phyloP scores from a whole-genome alignment of 2,113 vertebrate species.

The Isurus oxyrinchus region DNA sequence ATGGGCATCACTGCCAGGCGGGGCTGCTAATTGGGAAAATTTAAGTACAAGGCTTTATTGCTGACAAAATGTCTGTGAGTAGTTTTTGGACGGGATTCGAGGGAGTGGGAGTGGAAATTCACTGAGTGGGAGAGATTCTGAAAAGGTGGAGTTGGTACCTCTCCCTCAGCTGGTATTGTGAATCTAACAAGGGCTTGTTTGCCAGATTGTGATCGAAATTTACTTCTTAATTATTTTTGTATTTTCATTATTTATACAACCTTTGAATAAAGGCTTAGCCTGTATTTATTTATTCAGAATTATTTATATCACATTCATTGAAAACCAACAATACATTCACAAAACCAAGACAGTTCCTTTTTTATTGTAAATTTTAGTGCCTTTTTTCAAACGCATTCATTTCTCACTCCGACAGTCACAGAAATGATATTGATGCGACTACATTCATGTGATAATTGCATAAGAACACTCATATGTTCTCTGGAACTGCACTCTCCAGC shows the following conservation, averaged over 20 bases:
- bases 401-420: not conserved
- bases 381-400: not conserved
- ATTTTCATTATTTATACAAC: constrained; percentile 7
- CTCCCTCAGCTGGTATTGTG: constrained; percentile 6
- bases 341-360: constrained; percentile 17
- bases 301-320: constrained; percentile 25
- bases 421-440: not conserved
- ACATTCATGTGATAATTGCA: not conserved
- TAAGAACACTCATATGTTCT: not conserved
- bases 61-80: not conserved
- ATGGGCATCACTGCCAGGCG: constrained; percentile 14
- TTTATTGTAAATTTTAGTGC: not conserved
- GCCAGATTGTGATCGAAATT: not conserved
- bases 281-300: constrained; percentile 27
- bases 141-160: constrained; percentile 4
- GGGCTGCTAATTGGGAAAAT: constrained; percentile 30
- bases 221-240: not conserved
- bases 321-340: constrained; percentile 18
- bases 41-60: constrained; percentile 4
- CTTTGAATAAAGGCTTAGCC: not conserved
- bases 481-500: not conserved
- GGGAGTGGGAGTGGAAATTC: not conserved
- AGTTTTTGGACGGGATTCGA: not conserved
- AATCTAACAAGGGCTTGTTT: not conserved
- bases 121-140: not conserved